phyloP scores from a whole-genome alignment of 1,140 invertebrate genomes.

The Drosophila repletoides region DNA sequence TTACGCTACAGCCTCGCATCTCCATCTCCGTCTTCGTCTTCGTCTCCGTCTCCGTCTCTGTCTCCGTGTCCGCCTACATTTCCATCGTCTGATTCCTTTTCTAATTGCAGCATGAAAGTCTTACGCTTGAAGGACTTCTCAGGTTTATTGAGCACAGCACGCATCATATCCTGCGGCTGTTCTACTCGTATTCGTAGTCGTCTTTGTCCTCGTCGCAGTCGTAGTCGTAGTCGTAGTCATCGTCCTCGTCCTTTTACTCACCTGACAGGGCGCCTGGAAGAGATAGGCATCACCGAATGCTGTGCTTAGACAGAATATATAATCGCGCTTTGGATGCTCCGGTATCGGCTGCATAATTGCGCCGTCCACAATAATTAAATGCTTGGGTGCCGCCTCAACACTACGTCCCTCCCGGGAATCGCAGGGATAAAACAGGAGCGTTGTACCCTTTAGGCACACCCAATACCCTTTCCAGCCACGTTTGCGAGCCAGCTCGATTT shows the following conservation, averaged over 20 bases:
- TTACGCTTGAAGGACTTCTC: constrained; percentile 66
- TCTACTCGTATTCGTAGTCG: neutral
- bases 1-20: no score
- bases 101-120: constrained; percentile 38
- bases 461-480: constrained; percentile 99
- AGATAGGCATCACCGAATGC: constrained; percentile 99
- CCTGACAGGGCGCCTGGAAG: constrained; percentile 94
- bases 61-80: neutral
- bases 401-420: constrained; percentile 95
- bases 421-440: constrained; percentile 97
- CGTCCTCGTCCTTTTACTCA: constrained; percentile 76
- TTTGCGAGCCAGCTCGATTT: constrained; percentile 97
- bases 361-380: constrained; percentile 98
- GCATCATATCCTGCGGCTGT: constrained; percentile 21
- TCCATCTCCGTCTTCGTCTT: neutral
- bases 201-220: neutral
- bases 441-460: constrained; percentile 98
- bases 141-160: constrained; percentile 40
- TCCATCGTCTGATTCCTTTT: constrained; percentile 22
- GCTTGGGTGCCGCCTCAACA: constrained; percentile 95
- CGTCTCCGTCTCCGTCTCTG: neutral
- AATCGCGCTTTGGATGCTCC: constrained; percentile 98
- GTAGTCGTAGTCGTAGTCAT: neutral
- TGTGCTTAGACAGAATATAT: constrained; percentile 98
- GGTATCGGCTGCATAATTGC: constrained; percentile 99